Base-by-base conservation (phyloP, 2,797 vertebrate species). In the Gambelia wislizenii region DNA sequence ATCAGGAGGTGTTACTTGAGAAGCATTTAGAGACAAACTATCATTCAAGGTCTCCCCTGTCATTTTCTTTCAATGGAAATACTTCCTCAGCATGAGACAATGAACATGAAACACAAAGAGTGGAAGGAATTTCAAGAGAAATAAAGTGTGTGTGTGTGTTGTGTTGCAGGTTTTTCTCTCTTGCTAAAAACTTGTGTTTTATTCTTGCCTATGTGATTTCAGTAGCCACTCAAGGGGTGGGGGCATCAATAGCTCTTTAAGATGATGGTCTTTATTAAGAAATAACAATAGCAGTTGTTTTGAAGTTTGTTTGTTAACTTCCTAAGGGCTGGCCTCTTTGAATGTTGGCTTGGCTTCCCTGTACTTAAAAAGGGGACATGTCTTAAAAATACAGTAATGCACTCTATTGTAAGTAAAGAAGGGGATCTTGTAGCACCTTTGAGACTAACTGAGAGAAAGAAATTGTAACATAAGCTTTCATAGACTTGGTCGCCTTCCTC, bases 51-150 rank as follows among this genome's bases (percentile, higher is more conserved):
- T 25, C 39, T 25, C 56, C 72, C 9, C n/a, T 61, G 36, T 83
- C 54, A 91, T 93, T 90, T 94, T 42, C 42, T 52, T 33, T 87
- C n/a, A 87, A 64, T 9, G 6, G 33, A 92, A 67, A 72, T 30
- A 81, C 39, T 83, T 22, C 70, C 76, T 91, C 18, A 25, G 88
- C 87, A 47, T 91, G 87, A 93, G 92, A 92, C 6, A 79, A 0
- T 70, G 47, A 69, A 2, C 64, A 84, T 13, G 30, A 69, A 22
- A 78, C n/a, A 83, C 54, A 92, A 93, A 44, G 16, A 92, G 9
- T 6, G 69, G 90, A 22, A 8, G 54, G 86, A 84, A 13, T 0
- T 89, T 47, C 1, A 52, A 36, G 1, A 9, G 49, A 30, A 59
- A 87, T 39, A 84, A 49, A 87, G 30, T 33, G 7, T 80, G 39